Evolutionary conservation across 1,140 invertebrate genomes (phyloP).

Genomic region (Trachymyrmex cornetzi): DNA sequence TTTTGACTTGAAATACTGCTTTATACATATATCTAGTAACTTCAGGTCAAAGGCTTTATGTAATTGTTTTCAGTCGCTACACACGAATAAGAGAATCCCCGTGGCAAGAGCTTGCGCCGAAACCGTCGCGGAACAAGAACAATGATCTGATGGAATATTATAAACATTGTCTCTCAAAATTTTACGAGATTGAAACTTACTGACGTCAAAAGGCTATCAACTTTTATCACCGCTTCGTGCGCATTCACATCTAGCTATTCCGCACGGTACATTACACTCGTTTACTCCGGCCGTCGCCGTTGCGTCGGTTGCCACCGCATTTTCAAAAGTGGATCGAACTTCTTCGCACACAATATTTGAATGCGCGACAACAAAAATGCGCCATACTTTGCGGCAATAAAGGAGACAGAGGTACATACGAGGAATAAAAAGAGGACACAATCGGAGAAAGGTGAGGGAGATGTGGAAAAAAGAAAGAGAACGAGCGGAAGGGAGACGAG

Average conservation of each 20-base stretch:
- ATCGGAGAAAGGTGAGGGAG: neutral
- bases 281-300: constrained; percentile 19
- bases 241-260: constrained; percentile 55
- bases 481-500: neutral
- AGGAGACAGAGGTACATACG: constrained; percentile 49
- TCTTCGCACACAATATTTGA: constrained; percentile 51
- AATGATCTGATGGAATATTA: neutral
- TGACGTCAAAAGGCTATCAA: constrained; percentile 33
- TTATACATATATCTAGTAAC: too few species aligned
- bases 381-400: constrained; percentile 30
- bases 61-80: constrained; percentile 20
- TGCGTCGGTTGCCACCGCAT: constrained; percentile 19
- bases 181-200: constrained; percentile 29
- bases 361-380: constrained; percentile 49
- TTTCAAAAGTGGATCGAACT: constrained; percentile 60
- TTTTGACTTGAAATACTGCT: too few species aligned
- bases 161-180: neutral
- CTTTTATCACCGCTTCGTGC: constrained; percentile 45
- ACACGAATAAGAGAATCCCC: neutral
- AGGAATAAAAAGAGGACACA: constrained; percentile 38
- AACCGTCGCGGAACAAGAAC: neutral
- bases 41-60: neutral
- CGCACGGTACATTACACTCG: constrained; percentile 57
- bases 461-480: too few species aligned
- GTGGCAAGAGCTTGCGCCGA: neutral